Conservation (phyloP, 2,113 vertebrate species). For the Lates calcarifer region DNA sequence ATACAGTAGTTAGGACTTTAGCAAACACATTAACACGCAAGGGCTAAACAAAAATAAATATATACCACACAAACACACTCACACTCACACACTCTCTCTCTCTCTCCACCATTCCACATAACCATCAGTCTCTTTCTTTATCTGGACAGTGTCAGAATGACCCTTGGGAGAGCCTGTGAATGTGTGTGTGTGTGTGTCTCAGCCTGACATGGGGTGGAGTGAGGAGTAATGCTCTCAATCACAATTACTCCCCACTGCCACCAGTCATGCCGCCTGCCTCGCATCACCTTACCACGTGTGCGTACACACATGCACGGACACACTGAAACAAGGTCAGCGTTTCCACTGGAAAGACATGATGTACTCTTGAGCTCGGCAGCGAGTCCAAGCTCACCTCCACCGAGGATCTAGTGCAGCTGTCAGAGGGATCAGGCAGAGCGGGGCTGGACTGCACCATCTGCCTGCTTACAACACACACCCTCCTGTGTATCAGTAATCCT, state of each 20-base stretch:
- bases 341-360: constrained; percentile 72
- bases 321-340: constrained; percentile 64
- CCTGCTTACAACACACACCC: constrained; percentile 76
- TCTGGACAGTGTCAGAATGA: constrained; percentile 86
- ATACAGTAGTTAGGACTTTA: constrained; percentile 35
- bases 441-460: constrained; percentile 68
- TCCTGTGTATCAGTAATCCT: constrained; percentile 68
- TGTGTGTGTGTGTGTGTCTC: constrained; percentile 48
- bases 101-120: constrained; percentile 63
- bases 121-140: constrained; percentile 78
- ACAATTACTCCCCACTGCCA: constrained; percentile 81
- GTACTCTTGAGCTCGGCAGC: constrained; percentile 49
- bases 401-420: constrained; percentile 77
- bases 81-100: constrained; percentile 27
- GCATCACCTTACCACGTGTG: constrained; percentile 54
- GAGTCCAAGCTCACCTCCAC: constrained; percentile 67
- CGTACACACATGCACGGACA: constrained; percentile 18
- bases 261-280: constrained; percentile 73
- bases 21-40: constrained; percentile 71
- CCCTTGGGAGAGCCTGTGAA: constrained; percentile 73
- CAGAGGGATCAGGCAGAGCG: constrained; percentile 60
- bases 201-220: constrained; percentile 74
- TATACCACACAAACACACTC: constrained; percentile 51
- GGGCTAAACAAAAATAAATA: constrained; percentile 74
- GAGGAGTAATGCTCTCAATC: constrained; percentile 81